Evolutionary conservation across 2,888 invertebrate genomes (phyloP).

Genomic region (Dendrolimus pini): DNA sequence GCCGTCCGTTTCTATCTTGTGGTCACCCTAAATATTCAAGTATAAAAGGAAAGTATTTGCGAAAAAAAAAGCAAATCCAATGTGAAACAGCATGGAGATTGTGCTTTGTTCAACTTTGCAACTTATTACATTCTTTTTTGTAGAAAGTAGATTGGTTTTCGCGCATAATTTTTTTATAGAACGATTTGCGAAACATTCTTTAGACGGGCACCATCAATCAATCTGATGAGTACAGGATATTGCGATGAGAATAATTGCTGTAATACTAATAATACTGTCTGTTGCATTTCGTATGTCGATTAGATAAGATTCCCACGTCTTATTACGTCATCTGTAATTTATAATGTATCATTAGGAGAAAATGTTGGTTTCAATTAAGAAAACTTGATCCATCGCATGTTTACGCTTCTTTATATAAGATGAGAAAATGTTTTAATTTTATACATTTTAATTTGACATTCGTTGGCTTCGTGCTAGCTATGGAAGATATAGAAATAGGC

Average conservation of each 20-base stretch:
- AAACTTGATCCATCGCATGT: conserved; percentile 44
- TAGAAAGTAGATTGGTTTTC: conserved; percentile 2
- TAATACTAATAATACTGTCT: conserved; percentile 33
- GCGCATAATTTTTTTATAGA: neutral
- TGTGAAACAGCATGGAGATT: neutral
- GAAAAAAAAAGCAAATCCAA: neutral
- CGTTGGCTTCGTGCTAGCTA: neutral
- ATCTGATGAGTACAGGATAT: conserved; percentile 27
- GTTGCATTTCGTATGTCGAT: conserved; percentile 27
- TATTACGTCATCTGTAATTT: conserved; percentile 47
- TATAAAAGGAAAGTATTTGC: neutral
- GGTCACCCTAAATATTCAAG: too few species aligned
- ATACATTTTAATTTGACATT: neutral
- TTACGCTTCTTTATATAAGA: conserved; percentile 16
- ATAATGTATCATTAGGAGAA: conserved; percentile 42
- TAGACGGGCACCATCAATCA: conserved; percentile 15
- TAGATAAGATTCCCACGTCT: conserved; percentile 52
- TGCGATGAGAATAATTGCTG: conserved; percentile 29
- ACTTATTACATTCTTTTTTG: conserved; percentile 11
- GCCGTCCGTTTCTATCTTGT: too few species aligned
- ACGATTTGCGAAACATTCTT: neutral
- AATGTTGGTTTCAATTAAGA: conserved; percentile 33
- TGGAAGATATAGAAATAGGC: neutral
- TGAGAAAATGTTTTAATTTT: neutral
- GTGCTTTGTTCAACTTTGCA: neutral